Percentiles rank a stretch among this genome's conserved stretches.
These are phyloP conservation scores for Hippocampus kuda DNA, from an alignment of 2,797 vertebrate genomes.

Conservation along the genomic window DNA sequence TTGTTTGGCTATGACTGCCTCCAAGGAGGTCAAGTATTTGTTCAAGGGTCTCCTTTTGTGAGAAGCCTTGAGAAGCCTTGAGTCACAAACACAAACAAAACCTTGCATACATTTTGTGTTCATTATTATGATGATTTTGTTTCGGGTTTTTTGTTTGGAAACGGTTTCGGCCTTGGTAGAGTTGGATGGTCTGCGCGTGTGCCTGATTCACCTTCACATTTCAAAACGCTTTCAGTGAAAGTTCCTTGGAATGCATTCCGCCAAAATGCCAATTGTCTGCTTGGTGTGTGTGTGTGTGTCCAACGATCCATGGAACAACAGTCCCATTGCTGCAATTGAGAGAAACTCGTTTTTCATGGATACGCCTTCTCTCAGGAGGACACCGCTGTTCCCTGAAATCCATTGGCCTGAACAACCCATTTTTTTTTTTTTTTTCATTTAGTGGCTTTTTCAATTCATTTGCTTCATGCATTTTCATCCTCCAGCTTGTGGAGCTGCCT, in stretches of 20 bases:
- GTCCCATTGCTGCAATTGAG: constrained; percentile 45
- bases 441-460: constrained; percentile 60
- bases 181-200: background rate
- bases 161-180: no score
- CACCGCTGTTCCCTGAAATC: constrained; percentile 30
- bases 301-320: constrained; percentile 42
- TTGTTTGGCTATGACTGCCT: no score
- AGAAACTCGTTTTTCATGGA: constrained; percentile 51
- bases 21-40: no score
- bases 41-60: no score
- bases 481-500: constrained; percentile 42
- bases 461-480: constrained; percentile 58
- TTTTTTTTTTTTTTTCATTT: constrained; percentile 18
- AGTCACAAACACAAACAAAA: no score
- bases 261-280: constrained; percentile 29
- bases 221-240: constrained; percentile 3
- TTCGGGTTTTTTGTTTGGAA: no score
- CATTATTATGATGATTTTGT: no score
- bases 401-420: background rate
- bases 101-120: no score
- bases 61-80: no score
- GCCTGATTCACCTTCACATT: background rate
- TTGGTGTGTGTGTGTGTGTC: constrained; percentile 24
- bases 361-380: constrained; percentile 41
- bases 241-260: constrained; percentile 29